These are phyloP conservation scores for Heterodera filipjevi DNA, from an alignment of 2,888 invertebrate genomes.

Conservation along the genomic window DNA sequence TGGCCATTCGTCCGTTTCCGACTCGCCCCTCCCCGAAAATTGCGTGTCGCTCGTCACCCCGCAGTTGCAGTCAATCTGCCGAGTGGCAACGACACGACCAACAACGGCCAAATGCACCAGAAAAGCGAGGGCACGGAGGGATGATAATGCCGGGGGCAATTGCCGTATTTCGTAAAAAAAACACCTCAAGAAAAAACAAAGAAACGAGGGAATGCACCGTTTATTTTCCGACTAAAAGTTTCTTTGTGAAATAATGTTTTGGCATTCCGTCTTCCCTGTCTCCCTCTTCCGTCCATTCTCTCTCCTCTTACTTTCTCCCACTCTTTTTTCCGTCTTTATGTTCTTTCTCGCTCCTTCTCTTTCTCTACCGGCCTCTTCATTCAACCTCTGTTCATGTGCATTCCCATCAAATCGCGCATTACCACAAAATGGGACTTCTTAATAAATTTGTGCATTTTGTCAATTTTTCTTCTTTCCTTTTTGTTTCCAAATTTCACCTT, in stretches of 20 bases:
- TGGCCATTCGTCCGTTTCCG: background rate
- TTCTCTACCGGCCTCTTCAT: background rate
- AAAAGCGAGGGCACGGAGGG: background rate
- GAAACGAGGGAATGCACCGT: background rate
- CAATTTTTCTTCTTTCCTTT: background rate
- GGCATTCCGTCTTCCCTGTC: background rate
- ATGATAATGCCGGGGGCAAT: background rate
- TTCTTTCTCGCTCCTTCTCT: background rate
- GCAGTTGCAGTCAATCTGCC: background rate
- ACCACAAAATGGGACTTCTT: background rate
- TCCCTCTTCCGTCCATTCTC: background rate
- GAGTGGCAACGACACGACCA: background rate
- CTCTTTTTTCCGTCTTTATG: no score
- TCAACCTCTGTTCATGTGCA: background rate
- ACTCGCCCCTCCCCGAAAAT: background rate
- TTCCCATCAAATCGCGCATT: constrained; percentile 8
- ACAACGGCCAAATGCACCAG: background rate
- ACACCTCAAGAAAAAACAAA: background rate
- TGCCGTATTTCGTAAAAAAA: constrained; percentile 2
- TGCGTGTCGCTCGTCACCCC: background rate
- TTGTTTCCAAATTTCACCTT: background rate
- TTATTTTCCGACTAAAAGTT: background rate
- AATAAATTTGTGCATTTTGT: background rate
- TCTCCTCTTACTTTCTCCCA: background rate
- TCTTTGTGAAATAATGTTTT: background rate